Evolutionary conservation across 2,797 vertebrate species (phyloP), one percentile per base, ranked within the genome.

Genomic region (Poecilia velifera): DNA sequence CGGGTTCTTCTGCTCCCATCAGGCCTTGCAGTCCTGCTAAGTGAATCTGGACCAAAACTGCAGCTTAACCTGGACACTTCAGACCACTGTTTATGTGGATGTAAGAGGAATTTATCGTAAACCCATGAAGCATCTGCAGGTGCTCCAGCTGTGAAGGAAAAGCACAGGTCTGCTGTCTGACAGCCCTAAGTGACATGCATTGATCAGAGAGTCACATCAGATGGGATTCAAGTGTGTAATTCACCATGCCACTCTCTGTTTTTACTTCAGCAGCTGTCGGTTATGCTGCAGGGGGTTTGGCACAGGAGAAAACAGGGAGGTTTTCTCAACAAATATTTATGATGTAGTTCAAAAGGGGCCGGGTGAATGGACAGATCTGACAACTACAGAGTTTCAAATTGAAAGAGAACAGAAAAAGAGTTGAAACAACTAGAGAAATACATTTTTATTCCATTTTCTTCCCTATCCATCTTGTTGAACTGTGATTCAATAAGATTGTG

Each of bases 201-300:
- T 89, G 90, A 93, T 91, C 76, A 79, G 82, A 86, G 82, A 83
- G 86, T 90, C 88, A 82, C 78, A 68, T 70, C 47, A 83, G 85
- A 85, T 88, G 87, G 84, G 81, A 88, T 89, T 88, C 64, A 81
- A 34, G 72, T 75, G 34, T 80, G 81, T 77, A 84, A 88, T 84
- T 85, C 77, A 79, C 59, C 53, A 46, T 28, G 47, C 80, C 83
- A 76, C 72, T 84, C 78, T 76, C 64, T 75, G 70, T 89, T 86
- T 76, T 79, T 64, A 49, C 73, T 78, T 39, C 49, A 82, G 53
- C 81, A 76, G 81, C 84, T 89, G 87, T 88, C 86, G 86, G 77
- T 87, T 80, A 78, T 74, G 55, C 77, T 39, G 9, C 73, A 66
- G 72, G 81, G 76, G 78, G 84, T 72, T 18, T 36, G 76, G 66